These are phyloP conservation scores for Chaenodraco wilsoni DNA, from an alignment of 2,797 vertebrate species.

Conservation along the genomic window DNA sequence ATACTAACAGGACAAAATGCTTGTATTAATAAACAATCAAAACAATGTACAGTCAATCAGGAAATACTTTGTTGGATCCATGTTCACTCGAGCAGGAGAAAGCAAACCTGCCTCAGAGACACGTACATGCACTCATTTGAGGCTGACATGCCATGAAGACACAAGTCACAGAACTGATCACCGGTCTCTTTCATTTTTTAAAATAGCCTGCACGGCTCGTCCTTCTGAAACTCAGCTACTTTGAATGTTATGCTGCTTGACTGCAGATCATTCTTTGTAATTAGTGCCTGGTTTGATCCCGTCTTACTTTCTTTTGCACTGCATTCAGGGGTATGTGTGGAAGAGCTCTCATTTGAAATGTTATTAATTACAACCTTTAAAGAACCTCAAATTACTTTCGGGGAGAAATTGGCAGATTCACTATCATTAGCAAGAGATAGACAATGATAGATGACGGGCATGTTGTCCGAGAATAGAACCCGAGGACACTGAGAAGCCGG, in stretches of 20 bases:
- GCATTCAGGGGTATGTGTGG: background rate
- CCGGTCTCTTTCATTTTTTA: too few species aligned
- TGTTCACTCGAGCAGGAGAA: too few species aligned
- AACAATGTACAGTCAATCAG: too few species aligned
- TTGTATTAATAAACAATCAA: too few species aligned
- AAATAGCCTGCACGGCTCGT: background rate
- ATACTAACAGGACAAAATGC: too few species aligned
- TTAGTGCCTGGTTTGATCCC: conserved; percentile 22
- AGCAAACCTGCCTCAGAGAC: too few species aligned
- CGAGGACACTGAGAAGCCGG: background rate
- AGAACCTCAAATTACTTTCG: too few species aligned
- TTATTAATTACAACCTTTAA: background rate
- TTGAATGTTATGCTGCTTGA: conserved; percentile 12
- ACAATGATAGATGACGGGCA: background rate
- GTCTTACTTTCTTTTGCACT: background rate
- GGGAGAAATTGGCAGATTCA: too few species aligned
- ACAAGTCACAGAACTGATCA: too few species aligned
- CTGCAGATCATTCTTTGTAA: conserved; percentile 28
- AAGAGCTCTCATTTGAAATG: background rate
- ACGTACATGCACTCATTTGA: too few species aligned
- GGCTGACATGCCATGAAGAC: too few species aligned
- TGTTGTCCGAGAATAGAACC: background rate
- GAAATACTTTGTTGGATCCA: too few species aligned
- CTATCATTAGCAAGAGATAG: background rate
- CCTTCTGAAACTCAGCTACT: conserved; percentile 26